Conservation (phyloP, 2,888 invertebrate genomes). For the Fabriciana adippe region DNA sequence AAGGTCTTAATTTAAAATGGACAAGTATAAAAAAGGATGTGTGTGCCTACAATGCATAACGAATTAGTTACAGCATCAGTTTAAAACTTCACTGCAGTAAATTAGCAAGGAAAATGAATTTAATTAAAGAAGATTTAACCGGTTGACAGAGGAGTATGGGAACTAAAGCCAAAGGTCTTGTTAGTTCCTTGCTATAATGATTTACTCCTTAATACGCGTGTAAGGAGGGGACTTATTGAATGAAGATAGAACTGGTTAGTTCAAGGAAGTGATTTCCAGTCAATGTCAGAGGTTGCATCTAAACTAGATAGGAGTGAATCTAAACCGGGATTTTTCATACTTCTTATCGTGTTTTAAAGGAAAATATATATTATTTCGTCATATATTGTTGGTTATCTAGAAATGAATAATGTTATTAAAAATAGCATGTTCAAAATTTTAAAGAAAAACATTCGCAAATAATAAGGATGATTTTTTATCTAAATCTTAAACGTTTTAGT, state of each 20-base stretch:
- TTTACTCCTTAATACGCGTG: slow-evolving; percentile 1
- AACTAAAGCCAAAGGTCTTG: slow-evolving; percentile 30
- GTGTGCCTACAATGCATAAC: too few species aligned
- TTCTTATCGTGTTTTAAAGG: too few species aligned
- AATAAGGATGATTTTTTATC: not conserved
- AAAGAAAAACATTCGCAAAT: too few species aligned
- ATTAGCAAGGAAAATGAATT: slow-evolving; percentile 43
- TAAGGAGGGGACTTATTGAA: slow-evolving; percentile 28
- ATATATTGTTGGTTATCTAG: too few species aligned
- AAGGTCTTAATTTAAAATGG: too few species aligned
- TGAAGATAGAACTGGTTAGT: slow-evolving; percentile 33
- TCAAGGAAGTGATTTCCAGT: slow-evolving; percentile 31
- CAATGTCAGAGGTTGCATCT: slow-evolving; percentile 20
- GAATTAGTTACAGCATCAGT: not conserved
- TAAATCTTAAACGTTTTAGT: not conserved
- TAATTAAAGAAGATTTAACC: slow-evolving; percentile 38
- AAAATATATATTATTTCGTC: too few species aligned
- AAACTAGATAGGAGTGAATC: not conserved
- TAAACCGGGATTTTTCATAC: not conserved
- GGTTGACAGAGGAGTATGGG: slow-evolving; percentile 7
- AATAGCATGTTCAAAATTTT: too few species aligned
- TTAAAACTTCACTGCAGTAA: not conserved
- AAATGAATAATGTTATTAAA: too few species aligned
- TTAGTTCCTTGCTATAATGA: not conserved
- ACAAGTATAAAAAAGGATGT: too few species aligned